phyloP scores from a whole-genome alignment of 1,140 invertebrate genomes.

The Acromyrmex heyeri region DNA sequence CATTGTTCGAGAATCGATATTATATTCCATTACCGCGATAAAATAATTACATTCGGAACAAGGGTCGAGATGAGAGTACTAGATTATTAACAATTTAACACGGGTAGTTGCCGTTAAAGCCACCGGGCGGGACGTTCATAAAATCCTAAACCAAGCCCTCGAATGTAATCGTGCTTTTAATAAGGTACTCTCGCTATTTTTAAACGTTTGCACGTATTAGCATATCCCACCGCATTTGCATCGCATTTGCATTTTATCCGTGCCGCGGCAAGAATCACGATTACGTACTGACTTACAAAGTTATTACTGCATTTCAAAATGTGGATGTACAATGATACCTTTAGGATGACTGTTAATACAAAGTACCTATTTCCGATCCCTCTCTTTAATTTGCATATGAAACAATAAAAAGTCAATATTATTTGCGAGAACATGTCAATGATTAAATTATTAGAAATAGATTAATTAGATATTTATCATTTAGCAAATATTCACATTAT shows the following conservation, averaged over 20 bases:
- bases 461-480: conserved; percentile 6
- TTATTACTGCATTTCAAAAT: conserved; percentile 70
- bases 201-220: conserved; percentile 72
- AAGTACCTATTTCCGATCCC: background rate
- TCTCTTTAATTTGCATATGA: background rate
- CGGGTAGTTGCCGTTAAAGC: conserved; percentile 17
- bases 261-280: conserved; percentile 60
- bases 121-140: conserved; percentile 25
- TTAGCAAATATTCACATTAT: background rate
- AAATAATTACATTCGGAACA: conserved; percentile 51
- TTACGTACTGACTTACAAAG: conserved; percentile 61
- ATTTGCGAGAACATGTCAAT: background rate
- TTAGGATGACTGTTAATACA: conserved; percentile 21
- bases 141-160: conserved; percentile 50
- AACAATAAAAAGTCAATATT: background rate
- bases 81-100: conserved; percentile 59
- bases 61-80: conserved; percentile 22
- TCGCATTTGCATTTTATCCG: conserved; percentile 72
- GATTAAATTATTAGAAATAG: background rate
- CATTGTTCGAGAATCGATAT: conserved; percentile 24
- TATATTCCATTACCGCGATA: conserved; percentile 33
- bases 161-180: conserved; percentile 68
- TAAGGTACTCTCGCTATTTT: conserved; percentile 70
- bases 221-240: conserved; percentile 71
- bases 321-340: conserved; percentile 29